Base-by-base conservation (phyloP, 2,113 vertebrate genomes). In the Macrotus californicus region DNA sequence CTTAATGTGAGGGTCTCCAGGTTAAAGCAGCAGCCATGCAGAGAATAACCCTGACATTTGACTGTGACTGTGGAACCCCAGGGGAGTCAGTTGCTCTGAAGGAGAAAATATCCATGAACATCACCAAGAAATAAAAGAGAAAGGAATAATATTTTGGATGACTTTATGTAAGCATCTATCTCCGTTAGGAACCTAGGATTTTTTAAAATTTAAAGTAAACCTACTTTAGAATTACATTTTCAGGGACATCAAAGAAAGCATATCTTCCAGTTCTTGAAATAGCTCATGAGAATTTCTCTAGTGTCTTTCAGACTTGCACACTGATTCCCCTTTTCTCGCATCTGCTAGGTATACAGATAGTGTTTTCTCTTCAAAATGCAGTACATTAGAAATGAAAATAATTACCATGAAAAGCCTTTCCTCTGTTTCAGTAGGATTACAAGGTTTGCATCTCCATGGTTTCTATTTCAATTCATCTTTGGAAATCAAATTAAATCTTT, bases 401-500 rank as follows among this genome's bases (percentile, higher is more conserved):
- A 96, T 96, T 94, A 76, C 83, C 67, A 50, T 77, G 84, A 96
- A 94, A 96, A 82, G 48, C 59, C 39, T 24, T 90, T 92, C 16
- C 69, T 96, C 54, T 96, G 66, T 93, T 96, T 93, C 41, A 76
- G 70, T 64, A 93, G 89, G 67, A 95, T 93, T 96, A 94, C 39
- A 94, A 89, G 70, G 48, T 94, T 96, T 94, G 89, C 80, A 97
- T 96, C 84, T 96, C 87, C 92, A 94, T 90, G 92, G 96, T 95
- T 97, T 97, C 95, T 93, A 85, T 96, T 96, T 97, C 97, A 94
- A 50, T 97, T 97, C 96, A 96, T 97, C 95, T 96, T 93, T 96
- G 90, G 92, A 97, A 97, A 97, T 97, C 87, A 97, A 96, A 97
- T 97, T 96, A 97, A 96, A 84, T 91, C 66, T 92, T 97, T 97